Percentiles rank a stretch among this genome's conserved stretches.
Evolutionary conservation across 2,888 invertebrate species (phyloP).

Genomic region (Hypomecis atomaria): DNA sequence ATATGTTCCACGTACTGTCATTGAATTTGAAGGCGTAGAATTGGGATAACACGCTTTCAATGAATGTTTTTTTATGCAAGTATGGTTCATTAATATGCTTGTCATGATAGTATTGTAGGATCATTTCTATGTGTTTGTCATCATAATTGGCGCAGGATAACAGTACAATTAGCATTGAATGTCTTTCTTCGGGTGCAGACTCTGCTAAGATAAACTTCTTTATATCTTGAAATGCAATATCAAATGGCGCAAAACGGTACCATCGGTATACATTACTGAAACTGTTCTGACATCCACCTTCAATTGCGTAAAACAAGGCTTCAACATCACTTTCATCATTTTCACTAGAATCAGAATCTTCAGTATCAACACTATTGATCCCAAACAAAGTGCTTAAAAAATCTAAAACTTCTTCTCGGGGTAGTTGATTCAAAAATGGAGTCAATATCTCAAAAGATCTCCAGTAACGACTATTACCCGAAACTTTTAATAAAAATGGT

Average conservation of each 20-base stretch:
- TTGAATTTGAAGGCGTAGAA: constrained; percentile 13
- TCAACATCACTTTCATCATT: constrained; percentile 45
- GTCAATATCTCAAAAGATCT: constrained; percentile 45
- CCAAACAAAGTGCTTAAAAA: constrained; percentile 4
- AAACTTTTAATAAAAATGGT: constrained; percentile 48
- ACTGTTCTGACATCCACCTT: constrained; percentile 18
- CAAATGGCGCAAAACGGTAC: constrained; percentile 63
- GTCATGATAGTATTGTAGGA: constrained; percentile 26
- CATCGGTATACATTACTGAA: constrained; percentile 45
- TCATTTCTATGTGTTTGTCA: constrained; percentile 6
- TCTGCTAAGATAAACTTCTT: constrained; percentile 44
- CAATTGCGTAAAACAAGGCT: constrained; percentile 30
- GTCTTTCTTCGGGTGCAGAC: constrained; percentile 7
- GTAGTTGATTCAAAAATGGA: constrained; percentile 18
- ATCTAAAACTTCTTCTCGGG: constrained; percentile 7
- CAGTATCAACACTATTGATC: background rate
- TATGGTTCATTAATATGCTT: constrained; percentile 28
- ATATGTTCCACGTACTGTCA: constrained; percentile 16
- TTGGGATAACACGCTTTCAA: constrained; percentile 12
- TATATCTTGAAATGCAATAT: constrained; percentile 57
- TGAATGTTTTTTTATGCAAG: constrained; percentile 17
- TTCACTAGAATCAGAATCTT: constrained; percentile 17
- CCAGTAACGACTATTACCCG: background rate
- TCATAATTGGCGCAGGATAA: constrained; percentile 14
- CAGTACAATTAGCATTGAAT: constrained; percentile 18